Conservation (phyloP, 2,888 invertebrate species). For the Allygus modestus region DNA sequence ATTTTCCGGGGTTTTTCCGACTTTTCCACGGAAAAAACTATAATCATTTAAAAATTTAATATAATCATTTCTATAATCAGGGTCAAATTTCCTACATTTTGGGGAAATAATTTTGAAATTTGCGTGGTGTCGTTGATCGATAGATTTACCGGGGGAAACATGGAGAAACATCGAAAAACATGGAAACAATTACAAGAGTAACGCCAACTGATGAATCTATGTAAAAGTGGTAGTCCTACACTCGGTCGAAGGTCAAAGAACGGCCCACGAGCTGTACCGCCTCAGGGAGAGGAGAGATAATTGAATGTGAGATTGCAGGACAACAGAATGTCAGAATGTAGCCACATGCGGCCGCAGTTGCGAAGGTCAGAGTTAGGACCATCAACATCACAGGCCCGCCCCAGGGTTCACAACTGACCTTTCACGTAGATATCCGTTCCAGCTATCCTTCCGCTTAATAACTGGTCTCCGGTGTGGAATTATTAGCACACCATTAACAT, state of each 20-base stretch:
- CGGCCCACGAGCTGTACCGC: background rate
- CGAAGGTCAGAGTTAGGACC: background rate
- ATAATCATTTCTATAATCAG: no score
- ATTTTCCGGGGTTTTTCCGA: no score
- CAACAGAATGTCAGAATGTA: background rate
- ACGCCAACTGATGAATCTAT: no score
- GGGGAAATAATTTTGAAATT: no score
- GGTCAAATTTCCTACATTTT: no score
- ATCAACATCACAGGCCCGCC: background rate
- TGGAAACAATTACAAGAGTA: no score
- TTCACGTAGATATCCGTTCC: background rate
- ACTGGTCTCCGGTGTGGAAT: background rate
- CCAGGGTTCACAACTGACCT: slow-evolving; percentile 2
- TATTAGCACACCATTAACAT: slow-evolving; percentile 28
- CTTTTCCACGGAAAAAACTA: no score
- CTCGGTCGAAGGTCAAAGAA: background rate
- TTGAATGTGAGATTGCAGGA: slow-evolving; percentile 1
- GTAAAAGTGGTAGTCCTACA: no score
- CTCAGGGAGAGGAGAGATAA: background rate
- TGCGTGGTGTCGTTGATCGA: no score
- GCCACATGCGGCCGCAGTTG: background rate
- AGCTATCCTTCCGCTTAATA: slow-evolving; percentile 12
- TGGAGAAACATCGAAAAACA: no score
- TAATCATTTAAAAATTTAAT: no score
- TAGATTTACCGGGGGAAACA: no score